Evolutionary conservation across 2,888 invertebrate genomes (phyloP).

Genomic region (Zygogramma bicolorata): DNA sequence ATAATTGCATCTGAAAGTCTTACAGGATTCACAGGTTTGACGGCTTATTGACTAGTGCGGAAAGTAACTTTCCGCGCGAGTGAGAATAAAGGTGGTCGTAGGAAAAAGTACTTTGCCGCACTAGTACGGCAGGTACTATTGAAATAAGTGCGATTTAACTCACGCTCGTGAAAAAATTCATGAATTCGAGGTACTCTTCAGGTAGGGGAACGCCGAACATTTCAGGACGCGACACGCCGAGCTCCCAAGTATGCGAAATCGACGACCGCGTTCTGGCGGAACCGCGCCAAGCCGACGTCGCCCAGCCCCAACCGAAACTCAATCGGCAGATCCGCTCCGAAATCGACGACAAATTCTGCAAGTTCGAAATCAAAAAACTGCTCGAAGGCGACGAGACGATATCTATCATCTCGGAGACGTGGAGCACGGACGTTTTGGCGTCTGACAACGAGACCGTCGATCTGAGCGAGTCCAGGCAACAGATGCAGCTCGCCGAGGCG

Average conservation of each 20-base stretch:
- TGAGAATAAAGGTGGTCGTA: no score
- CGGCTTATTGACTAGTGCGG: no score
- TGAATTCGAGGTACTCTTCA: neutral
- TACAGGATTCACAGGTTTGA: no score
- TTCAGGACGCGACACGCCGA: conserved; percentile 95
- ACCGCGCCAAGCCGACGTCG: conserved; percentile 59
- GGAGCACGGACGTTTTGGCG: conserved; percentile 98
- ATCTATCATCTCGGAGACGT: conserved; percentile 97
- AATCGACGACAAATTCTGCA: conserved; percentile 98
- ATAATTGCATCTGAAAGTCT: no score
- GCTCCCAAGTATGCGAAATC: conserved; percentile 85
- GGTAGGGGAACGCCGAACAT: conserved; percentile 92
- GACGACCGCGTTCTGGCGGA: conserved; percentile 67
- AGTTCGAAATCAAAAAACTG: conserved; percentile 92
- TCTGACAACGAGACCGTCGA: conserved; percentile 96
- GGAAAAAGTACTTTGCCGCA: no score
- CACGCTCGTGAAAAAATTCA: no score
- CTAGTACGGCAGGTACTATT: no score
- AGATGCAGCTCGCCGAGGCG: conserved; percentile 60
- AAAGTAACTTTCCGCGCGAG: no score
- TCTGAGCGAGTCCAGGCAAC: conserved; percentile 68
- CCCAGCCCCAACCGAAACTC: conserved; percentile 68
- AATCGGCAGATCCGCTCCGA: conserved; percentile 91
- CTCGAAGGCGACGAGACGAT: conserved; percentile 90
- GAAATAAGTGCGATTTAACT: no score